Evolutionary conservation across 2,113 vertebrate species (phyloP).

Genomic region (Colinus virginianus): DNA sequence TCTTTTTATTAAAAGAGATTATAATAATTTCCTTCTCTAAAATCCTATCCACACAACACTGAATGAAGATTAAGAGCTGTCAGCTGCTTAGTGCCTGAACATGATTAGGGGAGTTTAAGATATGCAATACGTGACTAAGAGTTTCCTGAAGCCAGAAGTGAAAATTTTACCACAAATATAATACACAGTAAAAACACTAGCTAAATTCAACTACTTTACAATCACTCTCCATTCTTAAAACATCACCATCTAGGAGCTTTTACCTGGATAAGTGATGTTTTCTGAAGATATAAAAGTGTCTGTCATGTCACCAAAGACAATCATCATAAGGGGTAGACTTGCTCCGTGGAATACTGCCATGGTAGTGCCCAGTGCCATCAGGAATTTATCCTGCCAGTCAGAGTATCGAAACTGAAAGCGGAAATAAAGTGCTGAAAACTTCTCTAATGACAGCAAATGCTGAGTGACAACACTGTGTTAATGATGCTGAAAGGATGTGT

Average conservation of each 20-base stretch:
- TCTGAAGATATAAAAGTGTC: constrained; percentile 81
- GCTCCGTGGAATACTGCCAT: constrained; percentile 84
- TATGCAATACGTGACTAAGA: not conserved
- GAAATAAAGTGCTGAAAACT: not conserved
- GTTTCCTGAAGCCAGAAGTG: not conserved
- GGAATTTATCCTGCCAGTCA: constrained; percentile 74
- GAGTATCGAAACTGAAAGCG: constrained; percentile 85
- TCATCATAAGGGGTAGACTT: constrained; percentile 84
- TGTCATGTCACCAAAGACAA: constrained; percentile 91
- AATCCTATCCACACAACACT: not conserved
- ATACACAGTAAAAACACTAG: not conserved
- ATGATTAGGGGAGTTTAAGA: not conserved
- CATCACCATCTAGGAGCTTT: constrained; percentile 22
- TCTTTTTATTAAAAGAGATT: not conserved
- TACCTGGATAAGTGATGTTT: constrained; percentile 63
- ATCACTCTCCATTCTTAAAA: not conserved
- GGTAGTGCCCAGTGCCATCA: constrained; percentile 79
- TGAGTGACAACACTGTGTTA: not conserved
- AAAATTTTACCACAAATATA: not conserved
- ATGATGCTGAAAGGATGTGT: not conserved
- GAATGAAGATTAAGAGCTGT: not conserved
- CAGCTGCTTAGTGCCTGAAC: not conserved
- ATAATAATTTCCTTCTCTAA: not conserved
- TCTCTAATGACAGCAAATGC: not conserved
- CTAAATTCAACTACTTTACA: not conserved